Evolutionary conservation across 2,113 vertebrate genomes (phyloP).

Genomic region (Corvus moneduloides): DNA sequence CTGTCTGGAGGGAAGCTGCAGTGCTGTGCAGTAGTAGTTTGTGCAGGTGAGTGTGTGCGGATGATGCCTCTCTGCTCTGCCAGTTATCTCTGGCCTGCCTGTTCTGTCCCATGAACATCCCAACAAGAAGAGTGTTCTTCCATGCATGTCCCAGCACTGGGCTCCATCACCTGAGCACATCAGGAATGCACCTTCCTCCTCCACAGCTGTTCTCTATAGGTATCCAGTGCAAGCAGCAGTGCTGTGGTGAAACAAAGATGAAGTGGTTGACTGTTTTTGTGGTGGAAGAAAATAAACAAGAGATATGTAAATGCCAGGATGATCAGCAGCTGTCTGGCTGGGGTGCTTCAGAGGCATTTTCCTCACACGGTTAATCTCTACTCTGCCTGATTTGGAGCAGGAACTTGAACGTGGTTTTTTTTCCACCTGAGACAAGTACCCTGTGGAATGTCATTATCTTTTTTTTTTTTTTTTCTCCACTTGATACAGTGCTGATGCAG

Average conservation of each 20-base stretch:
- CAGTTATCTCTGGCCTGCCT: neutral
- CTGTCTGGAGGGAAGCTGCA: neutral
- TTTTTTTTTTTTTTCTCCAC: too few species aligned
- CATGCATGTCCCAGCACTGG: neutral
- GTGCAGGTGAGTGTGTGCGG: neutral
- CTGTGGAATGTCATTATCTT: neutral
- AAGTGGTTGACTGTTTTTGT: neutral
- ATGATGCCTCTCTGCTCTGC: neutral
- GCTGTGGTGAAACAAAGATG: neutral
- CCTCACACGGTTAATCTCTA: neutral
- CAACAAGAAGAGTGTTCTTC: neutral
- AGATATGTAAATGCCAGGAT: neutral
- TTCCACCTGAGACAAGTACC: neutral
- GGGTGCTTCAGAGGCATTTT: neutral
- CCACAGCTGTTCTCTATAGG: neutral
- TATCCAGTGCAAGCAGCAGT: neutral
- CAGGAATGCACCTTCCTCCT: neutral
- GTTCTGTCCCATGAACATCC: fast-evolving
- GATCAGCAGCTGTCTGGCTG: neutral
- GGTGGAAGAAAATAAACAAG: neutral
- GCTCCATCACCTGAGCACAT: neutral
- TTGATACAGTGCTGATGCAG: neutral
- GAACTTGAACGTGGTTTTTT: neutral
- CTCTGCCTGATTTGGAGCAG: neutral
- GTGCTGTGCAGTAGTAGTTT: neutral